phyloP scores from a whole-genome alignment of 1,140 invertebrate genomes.

The Diprion similis region DNA sequence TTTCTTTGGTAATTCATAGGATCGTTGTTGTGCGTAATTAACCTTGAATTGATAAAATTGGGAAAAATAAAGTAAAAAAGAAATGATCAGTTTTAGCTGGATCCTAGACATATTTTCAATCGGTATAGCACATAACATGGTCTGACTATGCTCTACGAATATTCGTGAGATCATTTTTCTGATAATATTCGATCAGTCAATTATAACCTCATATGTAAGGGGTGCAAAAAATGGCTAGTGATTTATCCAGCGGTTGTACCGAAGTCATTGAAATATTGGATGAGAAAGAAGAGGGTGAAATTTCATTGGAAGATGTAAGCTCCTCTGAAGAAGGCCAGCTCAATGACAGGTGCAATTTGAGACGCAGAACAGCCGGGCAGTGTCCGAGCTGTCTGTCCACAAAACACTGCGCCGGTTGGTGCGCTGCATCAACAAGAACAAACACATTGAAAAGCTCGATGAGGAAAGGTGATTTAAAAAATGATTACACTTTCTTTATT shows the following conservation, averaged over 20 bases:
- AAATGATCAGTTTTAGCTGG: background rate
- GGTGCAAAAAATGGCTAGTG: conserved; percentile 47
- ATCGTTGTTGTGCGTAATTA: background rate
- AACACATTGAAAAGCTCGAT: conserved; percentile 29
- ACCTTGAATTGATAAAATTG: background rate
- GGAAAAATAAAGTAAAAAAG: background rate
- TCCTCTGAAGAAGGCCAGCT: conserved; percentile 53
- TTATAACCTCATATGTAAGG: background rate
- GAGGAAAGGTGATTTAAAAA: conserved; percentile 41
- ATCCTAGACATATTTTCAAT: too few relatives aligned
- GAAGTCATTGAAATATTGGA: conserved; percentile 48
- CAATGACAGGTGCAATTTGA: conserved; percentile 29
- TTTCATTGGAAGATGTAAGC: conserved; percentile 58
- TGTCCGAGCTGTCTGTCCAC: conserved; percentile 39
- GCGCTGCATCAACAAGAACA: conserved; percentile 24
- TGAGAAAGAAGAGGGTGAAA: conserved; percentile 56
- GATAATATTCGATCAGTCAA: background rate
- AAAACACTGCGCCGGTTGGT: conserved; percentile 42
- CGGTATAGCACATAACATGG: too few relatives aligned
- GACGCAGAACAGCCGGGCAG: conserved; percentile 21
- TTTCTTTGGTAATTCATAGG: too few relatives aligned
- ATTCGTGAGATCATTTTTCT: too few relatives aligned
- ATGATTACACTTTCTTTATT: background rate
- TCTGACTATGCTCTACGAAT: too few relatives aligned
- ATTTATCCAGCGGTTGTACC: conserved; percentile 49